Base-by-base conservation (phyloP, 1,140 invertebrate genomes). In the Drosophila eugracilis region DNA sequence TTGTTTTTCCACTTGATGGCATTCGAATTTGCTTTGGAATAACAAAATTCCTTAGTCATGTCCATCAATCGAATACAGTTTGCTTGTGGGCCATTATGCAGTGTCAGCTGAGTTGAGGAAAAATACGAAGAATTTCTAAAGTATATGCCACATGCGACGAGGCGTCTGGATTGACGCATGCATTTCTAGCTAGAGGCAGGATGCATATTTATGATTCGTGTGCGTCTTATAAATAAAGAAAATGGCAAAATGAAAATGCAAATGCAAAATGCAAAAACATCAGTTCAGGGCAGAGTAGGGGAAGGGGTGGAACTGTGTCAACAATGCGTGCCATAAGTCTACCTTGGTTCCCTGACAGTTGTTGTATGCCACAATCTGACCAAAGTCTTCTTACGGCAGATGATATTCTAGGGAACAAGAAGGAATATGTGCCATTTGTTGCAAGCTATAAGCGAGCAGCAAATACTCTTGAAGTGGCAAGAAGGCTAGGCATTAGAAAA, bases 131-230 rank as follows among this genome's bases (percentile, higher is more conserved):
- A 48, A 58, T 48, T 67, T 37, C 58, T 39, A 49, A 57, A 77
- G 74, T 24, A 72, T 54, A 39, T 5, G 14, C 3, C 36, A 14
- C 34, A 37, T n/a, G 34, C 34, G n/a, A n/a, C 22, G 21, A 58
- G 45, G 70, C 50, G 34, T 49, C 55, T 17, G 50, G 73, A 75
- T 58, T 77, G 69, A 86, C 42, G 52, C 55, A 85, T 63, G 74
- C 80, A 85, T 58, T 58, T 74, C 67, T 60, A 53, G 30, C 55
- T 34, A 17, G 48, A 54, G 73, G 62, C 77, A 49, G 47, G 41
- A 41, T 83, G 59, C 78, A 81, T 86, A 86, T 86, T 81, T 85
- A 85, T 85, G 81, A 81, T 50, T 62, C 60, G 53, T 62, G 59
- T 78, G 75, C 60, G 60, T 60, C 73, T 81, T 81, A 88, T 78